phyloP scores from a whole-genome alignment of 2,113 vertebrate genomes.

The Rhabdomys dilectus region DNA sequence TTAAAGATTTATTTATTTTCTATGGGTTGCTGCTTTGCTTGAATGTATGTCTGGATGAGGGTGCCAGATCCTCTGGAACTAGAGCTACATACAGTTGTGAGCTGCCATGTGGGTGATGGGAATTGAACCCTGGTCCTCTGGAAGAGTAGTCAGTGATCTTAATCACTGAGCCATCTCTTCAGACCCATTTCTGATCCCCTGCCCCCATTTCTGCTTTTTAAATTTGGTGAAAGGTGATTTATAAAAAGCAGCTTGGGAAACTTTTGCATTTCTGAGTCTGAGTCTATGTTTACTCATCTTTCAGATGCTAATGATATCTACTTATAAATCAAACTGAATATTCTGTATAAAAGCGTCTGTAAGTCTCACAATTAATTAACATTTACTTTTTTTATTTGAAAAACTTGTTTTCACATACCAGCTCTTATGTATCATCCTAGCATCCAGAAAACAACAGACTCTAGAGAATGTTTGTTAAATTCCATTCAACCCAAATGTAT shows the following conservation, averaged over 20 bases:
- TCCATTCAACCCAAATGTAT: neutral
- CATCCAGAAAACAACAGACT: neutral
- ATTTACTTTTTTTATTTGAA: conserved; percentile 41
- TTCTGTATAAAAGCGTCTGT: conserved; percentile 1
- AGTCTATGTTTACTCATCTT: neutral
- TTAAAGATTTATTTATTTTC: neutral
- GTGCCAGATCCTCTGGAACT: neutral
- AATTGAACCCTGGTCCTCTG: neutral
- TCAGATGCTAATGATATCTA: conserved; percentile 1
- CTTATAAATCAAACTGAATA: neutral
- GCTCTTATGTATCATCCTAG: neutral
- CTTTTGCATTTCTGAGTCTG: conserved; percentile 17
- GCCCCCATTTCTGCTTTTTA: neutral
- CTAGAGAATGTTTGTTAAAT: conserved; percentile 14
- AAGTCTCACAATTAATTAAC: neutral
- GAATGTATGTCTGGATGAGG: neutral
- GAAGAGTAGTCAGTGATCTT: neutral
- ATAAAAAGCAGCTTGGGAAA: neutral
- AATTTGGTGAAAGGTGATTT: conserved; percentile 23
- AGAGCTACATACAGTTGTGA: neutral
- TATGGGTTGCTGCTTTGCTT: neutral
- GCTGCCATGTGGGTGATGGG: neutral
- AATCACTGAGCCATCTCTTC: neutral
- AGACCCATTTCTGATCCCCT: neutral
- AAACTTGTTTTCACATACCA: neutral